Base-by-base conservation (phyloP, 2,888 invertebrate species). In the Cheilosia urbana region DNA sequence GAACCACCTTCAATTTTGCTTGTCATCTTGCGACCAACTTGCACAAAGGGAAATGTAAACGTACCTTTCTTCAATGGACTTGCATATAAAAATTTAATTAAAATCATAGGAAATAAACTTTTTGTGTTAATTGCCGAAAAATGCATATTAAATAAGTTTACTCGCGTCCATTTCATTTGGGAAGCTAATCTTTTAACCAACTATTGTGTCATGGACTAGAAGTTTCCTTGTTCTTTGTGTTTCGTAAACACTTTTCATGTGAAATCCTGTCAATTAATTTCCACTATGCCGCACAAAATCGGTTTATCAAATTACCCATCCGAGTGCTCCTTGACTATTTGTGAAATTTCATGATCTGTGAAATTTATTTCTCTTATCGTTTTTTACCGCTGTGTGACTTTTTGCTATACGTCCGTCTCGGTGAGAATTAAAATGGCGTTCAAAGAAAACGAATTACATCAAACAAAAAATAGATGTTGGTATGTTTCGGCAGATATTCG, bases 1-100 rank as follows among this genome's bases (percentile, higher is more conserved):
- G 68, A 73, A 87, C 87, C 75, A 87, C 87, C 88, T 89, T 89
- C 89, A 90, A 90, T 88, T 87, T 83, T 80, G 87, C 88, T 83
- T 88, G 88, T 88, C 88, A 88, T 88, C 79, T 72, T 68, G 65
- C 75, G 75, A 63, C 66, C 68, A 82, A 49, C 76, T 69, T 57
- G 49, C 57, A 87, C 78, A 82, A 77, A 78, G 68, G 19, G 62
- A 66, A 68, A 60, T 27, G 65, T 30, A 71, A 53, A 58, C 51
- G 58, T 49, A 34, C 42, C 42, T 27, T 24, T 53, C 27, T 37
- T 9, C 19, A 57, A 68, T 78, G 27, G 55, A 19, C 15, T 21
- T 58, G 19, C 19, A 55, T 55, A 58, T 65, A 27, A 58, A 49
- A 71, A 65, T 40, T 63, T 49, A 27, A 72, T 57, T 47, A 63